Evolutionary conservation across 2,888 invertebrate species (phyloP).

Genomic region (Pandemis corylana): DNA sequence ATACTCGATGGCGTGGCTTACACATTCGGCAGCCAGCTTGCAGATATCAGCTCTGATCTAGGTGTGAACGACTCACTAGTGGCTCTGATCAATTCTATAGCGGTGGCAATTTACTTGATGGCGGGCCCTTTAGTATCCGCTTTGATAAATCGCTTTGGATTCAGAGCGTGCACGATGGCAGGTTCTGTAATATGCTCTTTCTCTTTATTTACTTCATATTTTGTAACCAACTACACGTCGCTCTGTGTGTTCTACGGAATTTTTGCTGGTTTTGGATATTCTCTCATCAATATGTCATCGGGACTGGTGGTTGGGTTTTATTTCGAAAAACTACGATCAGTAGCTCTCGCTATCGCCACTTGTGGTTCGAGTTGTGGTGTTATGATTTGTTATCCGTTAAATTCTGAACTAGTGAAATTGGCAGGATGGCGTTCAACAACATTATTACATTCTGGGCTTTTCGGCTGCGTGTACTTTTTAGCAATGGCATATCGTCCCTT

Average conservation of each 20-base stretch:
- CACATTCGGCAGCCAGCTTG: conserved; percentile 71
- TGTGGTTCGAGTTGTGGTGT: conserved; percentile 74
- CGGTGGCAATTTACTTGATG: conserved; percentile 69
- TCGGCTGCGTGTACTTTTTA: conserved; percentile 67
- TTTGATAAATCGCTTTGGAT: conserved; percentile 76
- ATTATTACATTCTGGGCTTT: conserved; percentile 70
- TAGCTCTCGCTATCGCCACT: conserved; percentile 68
- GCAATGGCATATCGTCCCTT: conserved; percentile 73
- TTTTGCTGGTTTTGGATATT: conserved; percentile 69
- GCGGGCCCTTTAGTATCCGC: conserved; percentile 72
- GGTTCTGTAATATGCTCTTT: conserved; percentile 68
- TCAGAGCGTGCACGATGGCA: conserved; percentile 71
- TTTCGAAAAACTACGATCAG: conserved; percentile 71
- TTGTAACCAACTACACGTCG: conserved; percentile 57
- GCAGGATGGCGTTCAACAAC: conserved; percentile 71
- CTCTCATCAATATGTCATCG: conserved; percentile 69
- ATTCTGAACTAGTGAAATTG: conserved; percentile 62
- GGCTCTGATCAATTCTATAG: conserved; percentile 70
- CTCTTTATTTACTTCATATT: conserved; percentile 66
- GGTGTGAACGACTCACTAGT: conserved; percentile 58
- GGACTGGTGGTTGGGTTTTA: conserved; percentile 76
- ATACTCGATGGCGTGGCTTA: conserved; percentile 70
- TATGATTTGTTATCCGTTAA: conserved; percentile 67
- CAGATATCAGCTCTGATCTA: conserved; percentile 66
- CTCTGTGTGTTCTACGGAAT: conserved; percentile 69